A percentile compares a stretch with the other conserved stretches of the same genome.
Evolutionary conservation across 2,113 vertebrate genomes (phyloP).

Genomic region (Phaetusa simplex): DNA sequence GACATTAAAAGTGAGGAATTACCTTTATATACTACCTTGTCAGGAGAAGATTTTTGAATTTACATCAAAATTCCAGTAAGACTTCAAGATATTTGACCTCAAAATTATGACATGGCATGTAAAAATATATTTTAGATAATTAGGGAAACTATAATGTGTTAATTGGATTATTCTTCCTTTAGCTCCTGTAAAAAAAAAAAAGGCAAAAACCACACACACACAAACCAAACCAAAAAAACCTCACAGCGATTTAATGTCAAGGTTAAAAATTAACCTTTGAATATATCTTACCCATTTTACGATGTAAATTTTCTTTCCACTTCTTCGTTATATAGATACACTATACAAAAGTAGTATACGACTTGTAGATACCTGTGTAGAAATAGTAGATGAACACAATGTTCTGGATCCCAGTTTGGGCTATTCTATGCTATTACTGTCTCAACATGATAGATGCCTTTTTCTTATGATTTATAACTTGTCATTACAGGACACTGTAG

Average conservation of each 20-base stretch:
- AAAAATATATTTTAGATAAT: background rate
- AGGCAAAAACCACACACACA: background rate
- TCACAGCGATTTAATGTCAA: background rate
- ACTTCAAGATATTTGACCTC: background rate
- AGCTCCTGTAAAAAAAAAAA: background rate
- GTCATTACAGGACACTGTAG: slow-evolving; percentile 62
- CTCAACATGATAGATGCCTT: background rate
- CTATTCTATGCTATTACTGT: background rate
- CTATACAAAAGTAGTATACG: background rate
- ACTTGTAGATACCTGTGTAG: background rate
- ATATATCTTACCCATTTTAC: background rate
- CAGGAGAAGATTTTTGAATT: background rate
- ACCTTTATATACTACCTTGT: background rate
- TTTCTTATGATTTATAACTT: slow-evolving; percentile 62
- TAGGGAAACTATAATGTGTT: background rate
- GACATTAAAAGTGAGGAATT: background rate
- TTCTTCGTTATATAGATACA: background rate
- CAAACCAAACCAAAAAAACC: background rate
- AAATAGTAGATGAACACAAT: background rate
- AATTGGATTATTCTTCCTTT: background rate
- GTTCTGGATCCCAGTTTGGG: background rate
- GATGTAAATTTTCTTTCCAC: background rate
- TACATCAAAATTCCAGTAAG: background rate
- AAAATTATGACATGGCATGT: background rate
- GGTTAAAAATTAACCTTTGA: background rate